phyloP scores from a whole-genome alignment of 1,140 invertebrate genomes.

The Vanessa atalanta region DNA sequence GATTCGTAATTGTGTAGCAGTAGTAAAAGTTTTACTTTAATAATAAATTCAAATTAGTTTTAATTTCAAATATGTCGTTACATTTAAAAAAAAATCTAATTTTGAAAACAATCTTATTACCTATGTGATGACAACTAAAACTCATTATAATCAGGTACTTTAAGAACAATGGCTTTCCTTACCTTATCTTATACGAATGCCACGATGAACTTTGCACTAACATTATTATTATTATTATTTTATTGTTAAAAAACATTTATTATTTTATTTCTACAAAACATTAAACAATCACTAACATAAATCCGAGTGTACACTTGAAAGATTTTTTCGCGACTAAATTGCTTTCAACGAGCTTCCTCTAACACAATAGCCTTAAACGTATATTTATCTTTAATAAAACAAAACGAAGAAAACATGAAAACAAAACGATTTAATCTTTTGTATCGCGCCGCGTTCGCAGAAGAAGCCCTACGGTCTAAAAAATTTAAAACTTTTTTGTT shows the following conservation, averaged over 20 bases:
- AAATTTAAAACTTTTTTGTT: constrained; percentile 63
- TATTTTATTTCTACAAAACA: not conserved
- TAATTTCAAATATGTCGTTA: too few relatives aligned
- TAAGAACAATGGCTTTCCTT: too few relatives aligned
- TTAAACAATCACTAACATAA: constrained; percentile 9
- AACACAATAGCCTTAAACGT: constrained; percentile 75
- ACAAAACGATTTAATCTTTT: constrained; percentile 69
- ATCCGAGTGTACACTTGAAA: constrained; percentile 66
- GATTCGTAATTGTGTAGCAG: too few relatives aligned
- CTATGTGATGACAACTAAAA: too few relatives aligned
- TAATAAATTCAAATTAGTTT: too few relatives aligned
- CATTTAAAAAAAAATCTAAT: too few relatives aligned
- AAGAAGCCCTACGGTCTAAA: constrained; percentile 61
- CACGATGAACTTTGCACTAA: too few relatives aligned
- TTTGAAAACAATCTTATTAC: too few relatives aligned
- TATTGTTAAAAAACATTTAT: not conserved
- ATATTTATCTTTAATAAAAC: constrained; percentile 76
- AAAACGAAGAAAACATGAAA: constrained; percentile 67
- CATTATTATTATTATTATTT: too few relatives aligned
- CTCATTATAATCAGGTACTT: too few relatives aligned
- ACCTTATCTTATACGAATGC: too few relatives aligned
- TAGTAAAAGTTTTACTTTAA: too few relatives aligned
- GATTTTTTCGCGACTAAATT: constrained; percentile 78
- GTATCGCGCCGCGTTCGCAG: constrained; percentile 69
- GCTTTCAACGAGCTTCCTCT: constrained; percentile 56